Evolutionary conservation across 2,888 invertebrate genomes (phyloP), one percentile per base, ranked within the genome.

Genomic region (Tineola bisselliella): DNA sequence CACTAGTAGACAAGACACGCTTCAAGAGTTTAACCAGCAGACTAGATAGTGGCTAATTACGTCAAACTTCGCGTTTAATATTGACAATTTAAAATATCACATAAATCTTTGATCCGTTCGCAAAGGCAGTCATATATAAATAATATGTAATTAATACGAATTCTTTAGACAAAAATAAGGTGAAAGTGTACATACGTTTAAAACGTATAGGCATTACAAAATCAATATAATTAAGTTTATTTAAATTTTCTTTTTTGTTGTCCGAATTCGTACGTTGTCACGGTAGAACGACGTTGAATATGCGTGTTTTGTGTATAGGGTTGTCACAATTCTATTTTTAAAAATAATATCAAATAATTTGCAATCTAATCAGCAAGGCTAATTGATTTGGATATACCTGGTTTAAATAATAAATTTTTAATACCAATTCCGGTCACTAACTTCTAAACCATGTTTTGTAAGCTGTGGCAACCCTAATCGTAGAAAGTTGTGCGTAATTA

Each of bases 401-500:
- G n/a, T n/a, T n/a, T n/a, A n/a, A n/a, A n/a, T n/a, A n/a, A n/a
- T n/a, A n/a, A n/a, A n/a, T n/a, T n/a, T n/a, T n/a, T n/a, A n/a
- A n/a, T n/a, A n/a, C n/a, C n/a, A 25, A 25, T 25, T 25, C 25
- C 6, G 2, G 2, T 25, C 25, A 25, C 25, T 2, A 25, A 25
- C 6, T 25, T 25, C n/a, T 25, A 2, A 4, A 6, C 6, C 25
- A 6, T 2, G 25, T 25, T 25, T 25, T 25, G 25, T 25, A 25
- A 4, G 2, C 2, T 4, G 25, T 6, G 25, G 6, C 25, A 25
- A 25, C 25, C 25, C 25, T 25, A 25, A 25, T 25, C 25, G 25
- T 25, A 54, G 54, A 54, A 54, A 54, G 54, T 12, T 48, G 12
- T 38, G 48, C 18, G 54, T 54, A 25, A 54, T 54, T 54, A 54